These are phyloP conservation scores for Aurelia sp. DNA, from an alignment of 30 jellyfish, hydroid and myxozoan species.

Conservation along the genomic window DNA sequence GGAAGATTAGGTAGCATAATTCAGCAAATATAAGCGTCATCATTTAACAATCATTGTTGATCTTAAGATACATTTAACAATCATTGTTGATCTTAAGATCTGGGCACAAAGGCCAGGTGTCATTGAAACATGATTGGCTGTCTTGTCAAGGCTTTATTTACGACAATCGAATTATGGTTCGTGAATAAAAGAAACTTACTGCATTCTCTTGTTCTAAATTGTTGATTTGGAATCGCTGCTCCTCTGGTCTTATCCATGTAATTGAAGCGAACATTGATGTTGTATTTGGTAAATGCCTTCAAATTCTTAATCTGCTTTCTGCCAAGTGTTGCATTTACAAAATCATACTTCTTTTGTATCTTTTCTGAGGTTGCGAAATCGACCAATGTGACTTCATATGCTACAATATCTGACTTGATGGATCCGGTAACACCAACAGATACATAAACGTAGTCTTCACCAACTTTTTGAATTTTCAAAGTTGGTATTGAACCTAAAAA, in stretches of 20 bases:
- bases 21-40: no score
- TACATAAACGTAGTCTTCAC: constrained; percentile 29
- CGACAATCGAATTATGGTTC: neutral
- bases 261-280: constrained; percentile 26
- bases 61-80: no score
- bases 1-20: no score
- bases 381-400: constrained; percentile 46
- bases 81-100: no score
- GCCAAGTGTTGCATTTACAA: constrained; percentile 11
- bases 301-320: constrained; percentile 1
- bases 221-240: constrained; percentile 52
- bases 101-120: no score
- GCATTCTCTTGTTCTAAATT: constrained; percentile 46
- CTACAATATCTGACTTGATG: constrained; percentile 38
- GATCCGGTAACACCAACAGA: constrained; percentile 64
- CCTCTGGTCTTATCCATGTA: constrained; percentile 54
- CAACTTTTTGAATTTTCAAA: constrained; percentile 33
- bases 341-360: constrained; percentile 3
- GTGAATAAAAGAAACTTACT: constrained; percentile 16
- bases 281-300: constrained; percentile 50
- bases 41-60: no score
- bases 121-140: no score
- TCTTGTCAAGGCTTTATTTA: no score
- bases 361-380: constrained; percentile 51
- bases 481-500: constrained; percentile 71